Conservation (phyloP, 2,888 invertebrate genomes). For the Therioaphis trifolii region DNA sequence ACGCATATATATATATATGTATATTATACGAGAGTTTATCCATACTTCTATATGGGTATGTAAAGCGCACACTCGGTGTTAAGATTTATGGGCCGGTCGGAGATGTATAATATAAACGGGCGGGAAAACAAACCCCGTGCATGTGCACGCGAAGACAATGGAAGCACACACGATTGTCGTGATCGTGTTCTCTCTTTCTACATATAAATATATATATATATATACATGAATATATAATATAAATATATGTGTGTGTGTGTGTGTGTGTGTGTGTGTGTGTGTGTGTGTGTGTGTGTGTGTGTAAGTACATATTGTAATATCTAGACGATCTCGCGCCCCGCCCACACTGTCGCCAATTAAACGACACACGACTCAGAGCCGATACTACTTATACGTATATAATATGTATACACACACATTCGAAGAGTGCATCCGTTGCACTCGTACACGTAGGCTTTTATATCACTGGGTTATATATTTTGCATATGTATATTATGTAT, state of each 20-base stretch:
- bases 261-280: background rate
- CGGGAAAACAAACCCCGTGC: slow-evolving; percentile 41
- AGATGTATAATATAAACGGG: slow-evolving; percentile 35
- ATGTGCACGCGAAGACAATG: slow-evolving; percentile 44
- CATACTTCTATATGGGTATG: slow-evolving; percentile 1
- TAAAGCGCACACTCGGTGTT: slow-evolving; percentile 24
- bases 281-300: background rate
- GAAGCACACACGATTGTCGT: slow-evolving; percentile 60
- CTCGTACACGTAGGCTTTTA: background rate
- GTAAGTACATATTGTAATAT: slow-evolving; percentile 53
- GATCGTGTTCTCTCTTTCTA: slow-evolving; percentile 30
- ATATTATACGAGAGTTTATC: background rate
- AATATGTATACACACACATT: too few relatives aligned
- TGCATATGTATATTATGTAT: slow-evolving; percentile 42
- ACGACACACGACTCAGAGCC: slow-evolving; percentile 46
- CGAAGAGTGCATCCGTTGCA: slow-evolving; percentile 37
- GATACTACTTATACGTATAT: background rate
- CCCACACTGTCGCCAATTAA: slow-evolving; percentile 61
- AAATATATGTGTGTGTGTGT: too few relatives aligned
- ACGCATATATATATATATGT: background rate
- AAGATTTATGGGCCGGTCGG: slow-evolving; percentile 48
- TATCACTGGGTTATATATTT: slow-evolving; percentile 29
- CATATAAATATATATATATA: background rate
- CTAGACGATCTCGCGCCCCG: slow-evolving; percentile 57
- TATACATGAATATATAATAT: slow-evolving; percentile 4